Base-by-base conservation (phyloP, 2,797 vertebrate genomes). In the Euthynnus affinis region DNA sequence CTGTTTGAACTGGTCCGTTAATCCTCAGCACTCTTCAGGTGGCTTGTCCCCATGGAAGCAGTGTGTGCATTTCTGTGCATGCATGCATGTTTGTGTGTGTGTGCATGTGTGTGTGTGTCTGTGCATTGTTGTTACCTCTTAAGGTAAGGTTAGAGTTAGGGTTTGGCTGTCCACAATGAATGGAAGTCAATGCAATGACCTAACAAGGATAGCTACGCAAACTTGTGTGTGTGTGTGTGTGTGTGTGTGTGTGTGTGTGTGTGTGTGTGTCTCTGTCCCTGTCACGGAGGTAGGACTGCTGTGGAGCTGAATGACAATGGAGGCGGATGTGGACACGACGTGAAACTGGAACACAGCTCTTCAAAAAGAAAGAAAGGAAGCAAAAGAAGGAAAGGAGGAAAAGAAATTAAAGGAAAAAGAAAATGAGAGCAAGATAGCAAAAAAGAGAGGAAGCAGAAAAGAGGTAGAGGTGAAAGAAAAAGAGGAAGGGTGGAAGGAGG, bases 1-100 rank as follows among this genome's bases (percentile, higher is more conserved):
- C 81, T 83, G 84, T 95, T 93, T 94, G 90, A 94, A 92, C 89
- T 81, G 69, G 87, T 87, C 86, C 48, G 86, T 87, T 93, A 94
- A 94, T 94, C 90, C 88, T 74, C 77, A 77, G 63, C 34, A 55
- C 93, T 94, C 93, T 88, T 94, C 93, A 95, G 94, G 93, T 93
- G 91, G 92, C 91, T 92, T 49, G 77, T 95, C 88, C 90, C 90
- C 86, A 90, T 88, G 82, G 88, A 83, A 84, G 90, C 87, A 75
- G 46, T 74, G 71, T 84, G 81, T 85, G 78, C 72, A 27, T 79
- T 34, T 67, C 32, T 62, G 48, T 79, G 76, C 40, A 81, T 76
- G 78, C 81, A 71, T 71, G 17, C 58, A 22, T 74, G 74, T 75
- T 70, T 81, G 73, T 80, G 66, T 71, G 66, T 76, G 49, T 62